A percentile compares a stretch with the other conserved stretches of the same genome.
Conservation (phyloP, 2,113 vertebrate species). For the Oxygymnocypris stewartii region DNA sequence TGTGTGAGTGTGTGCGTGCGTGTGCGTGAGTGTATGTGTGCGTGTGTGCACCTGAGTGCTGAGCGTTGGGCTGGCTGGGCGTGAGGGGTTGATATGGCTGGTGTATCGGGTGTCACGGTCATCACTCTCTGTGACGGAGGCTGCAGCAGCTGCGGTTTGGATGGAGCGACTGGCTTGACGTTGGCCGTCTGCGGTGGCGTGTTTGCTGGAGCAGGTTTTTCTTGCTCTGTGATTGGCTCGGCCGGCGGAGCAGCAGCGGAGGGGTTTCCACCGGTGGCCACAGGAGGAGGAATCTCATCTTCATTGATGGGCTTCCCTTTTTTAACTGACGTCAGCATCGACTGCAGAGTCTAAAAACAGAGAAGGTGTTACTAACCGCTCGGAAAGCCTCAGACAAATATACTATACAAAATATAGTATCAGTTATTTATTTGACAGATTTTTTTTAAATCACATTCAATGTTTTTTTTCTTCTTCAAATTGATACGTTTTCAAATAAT, state of each 20-base stretch:
- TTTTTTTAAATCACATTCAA: too few relatives aligned
- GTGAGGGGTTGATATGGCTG: conserved; percentile 76
- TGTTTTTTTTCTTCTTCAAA: too few relatives aligned
- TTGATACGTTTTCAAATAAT: too few relatives aligned
- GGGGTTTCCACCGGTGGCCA: conserved; percentile 75
- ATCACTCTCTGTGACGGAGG: conserved; percentile 59
- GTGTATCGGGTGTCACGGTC: conserved; percentile 72
- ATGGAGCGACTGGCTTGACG: conserved; percentile 18
- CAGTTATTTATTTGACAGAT: too few relatives aligned
- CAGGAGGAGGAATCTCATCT: conserved; percentile 86
- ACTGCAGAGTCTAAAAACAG: conserved; percentile 79
- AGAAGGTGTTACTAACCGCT: neutral
- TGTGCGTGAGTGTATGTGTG: too few relatives aligned
- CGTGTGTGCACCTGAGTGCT: conserved; percentile 69
- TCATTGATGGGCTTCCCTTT: conserved; percentile 80
- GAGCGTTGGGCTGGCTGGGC: conserved; percentile 65
- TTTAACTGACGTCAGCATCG: conserved; percentile 77
- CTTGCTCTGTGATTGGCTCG: conserved; percentile 53
- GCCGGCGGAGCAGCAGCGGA: conserved; percentile 32
- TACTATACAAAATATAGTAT: too few relatives aligned
- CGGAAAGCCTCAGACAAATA: conserved; percentile 17
- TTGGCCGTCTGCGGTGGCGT: conserved; percentile 44
- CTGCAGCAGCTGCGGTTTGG: conserved; percentile 64
- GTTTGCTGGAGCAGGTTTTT: conserved; percentile 46
- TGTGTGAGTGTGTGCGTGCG: too few relatives aligned